Conservation (phyloP, 2,797 vertebrate species). For the Paramormyrops hopkinsi region DNA sequence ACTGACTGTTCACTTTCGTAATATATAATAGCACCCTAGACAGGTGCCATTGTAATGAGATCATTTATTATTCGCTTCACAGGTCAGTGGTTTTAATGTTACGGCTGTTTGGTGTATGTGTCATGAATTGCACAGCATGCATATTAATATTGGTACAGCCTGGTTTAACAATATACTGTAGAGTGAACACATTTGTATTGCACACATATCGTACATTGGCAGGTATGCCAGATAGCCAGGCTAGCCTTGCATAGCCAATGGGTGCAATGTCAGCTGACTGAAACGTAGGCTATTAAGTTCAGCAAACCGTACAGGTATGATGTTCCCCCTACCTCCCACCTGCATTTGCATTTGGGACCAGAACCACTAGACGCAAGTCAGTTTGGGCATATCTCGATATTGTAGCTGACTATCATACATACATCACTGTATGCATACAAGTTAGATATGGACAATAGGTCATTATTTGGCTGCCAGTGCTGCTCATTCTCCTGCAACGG, state of each 20-base stretch:
- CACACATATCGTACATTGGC: background rate
- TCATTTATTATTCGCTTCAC: background rate
- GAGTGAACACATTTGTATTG: background rate
- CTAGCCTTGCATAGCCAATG: background rate
- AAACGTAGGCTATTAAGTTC: background rate
- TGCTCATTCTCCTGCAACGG: background rate
- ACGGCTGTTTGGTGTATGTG: background rate
- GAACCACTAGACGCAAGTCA: background rate
- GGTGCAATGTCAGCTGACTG: background rate
- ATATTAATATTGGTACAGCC: background rate
- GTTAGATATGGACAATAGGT: background rate
- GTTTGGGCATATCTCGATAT: background rate
- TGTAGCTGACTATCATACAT: background rate
- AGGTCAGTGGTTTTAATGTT: background rate
- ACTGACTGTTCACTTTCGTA: background rate
- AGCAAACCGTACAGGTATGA: background rate
- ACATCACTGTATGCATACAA: background rate
- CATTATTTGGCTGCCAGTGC: background rate
- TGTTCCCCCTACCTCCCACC: background rate
- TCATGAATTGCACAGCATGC: background rate
- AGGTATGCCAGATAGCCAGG: background rate
- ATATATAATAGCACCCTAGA: background rate
- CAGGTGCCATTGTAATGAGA: background rate
- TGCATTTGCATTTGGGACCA: background rate
- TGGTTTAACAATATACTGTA: background rate